phyloP scores from a whole-genome alignment of 2,797 vertebrate genomes.

The Acridotheres tristis region DNA sequence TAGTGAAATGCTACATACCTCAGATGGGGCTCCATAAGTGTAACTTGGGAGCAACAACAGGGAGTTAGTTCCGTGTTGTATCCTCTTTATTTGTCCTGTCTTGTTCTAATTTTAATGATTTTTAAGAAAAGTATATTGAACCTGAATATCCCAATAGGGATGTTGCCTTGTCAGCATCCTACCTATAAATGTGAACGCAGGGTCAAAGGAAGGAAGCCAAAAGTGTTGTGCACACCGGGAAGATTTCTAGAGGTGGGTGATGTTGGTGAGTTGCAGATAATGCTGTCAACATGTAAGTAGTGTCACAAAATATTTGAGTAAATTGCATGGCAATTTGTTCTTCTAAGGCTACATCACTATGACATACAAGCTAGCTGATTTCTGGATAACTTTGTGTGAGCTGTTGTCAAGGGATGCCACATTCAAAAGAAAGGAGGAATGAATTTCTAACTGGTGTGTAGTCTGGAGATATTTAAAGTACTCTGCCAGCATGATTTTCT shows the following conservation, averaged over 20 bases:
- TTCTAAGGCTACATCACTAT: not conserved
- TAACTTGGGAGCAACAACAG: not conserved
- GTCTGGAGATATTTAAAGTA: not conserved
- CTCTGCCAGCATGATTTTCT: not conserved
- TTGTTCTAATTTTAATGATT: not conserved
- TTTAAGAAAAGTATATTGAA: not conserved
- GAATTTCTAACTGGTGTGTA: not conserved
- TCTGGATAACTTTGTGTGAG: not conserved
- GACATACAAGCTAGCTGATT: not conserved
- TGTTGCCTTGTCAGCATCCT: not conserved
- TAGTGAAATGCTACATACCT: accelerated
- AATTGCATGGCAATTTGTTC: not conserved
- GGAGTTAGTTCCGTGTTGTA: not conserved
- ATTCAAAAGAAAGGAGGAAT: not conserved
- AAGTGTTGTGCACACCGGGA: accelerated
- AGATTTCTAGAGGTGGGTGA: not conserved
- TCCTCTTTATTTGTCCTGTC: not conserved
- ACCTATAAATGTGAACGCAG: not conserved
- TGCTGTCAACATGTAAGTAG: not conserved
- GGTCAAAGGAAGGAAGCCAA: not conserved
- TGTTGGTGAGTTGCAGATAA: not conserved
- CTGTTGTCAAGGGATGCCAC: not conserved
- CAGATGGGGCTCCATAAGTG: not conserved
- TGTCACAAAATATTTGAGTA: not conserved
- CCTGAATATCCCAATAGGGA: not conserved